Conservation (phyloP, 2,113 vertebrate genomes). For the human (Homo sapiens) region DNA sequence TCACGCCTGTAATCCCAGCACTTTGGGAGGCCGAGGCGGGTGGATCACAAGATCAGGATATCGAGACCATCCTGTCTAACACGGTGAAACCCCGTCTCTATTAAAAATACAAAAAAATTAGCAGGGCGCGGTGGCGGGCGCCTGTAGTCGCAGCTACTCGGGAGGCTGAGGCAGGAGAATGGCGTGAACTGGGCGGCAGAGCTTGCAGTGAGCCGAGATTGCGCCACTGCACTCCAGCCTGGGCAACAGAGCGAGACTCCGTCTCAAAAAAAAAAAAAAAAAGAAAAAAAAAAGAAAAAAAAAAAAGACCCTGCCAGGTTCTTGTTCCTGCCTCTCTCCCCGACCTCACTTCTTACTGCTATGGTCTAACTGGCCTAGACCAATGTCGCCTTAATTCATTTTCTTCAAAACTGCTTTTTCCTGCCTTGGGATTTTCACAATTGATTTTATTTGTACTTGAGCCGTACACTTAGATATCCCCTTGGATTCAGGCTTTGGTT, state of each 20-base stretch:
- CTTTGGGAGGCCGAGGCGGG: no score
- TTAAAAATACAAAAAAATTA: no score
- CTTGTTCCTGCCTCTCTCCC: no score
- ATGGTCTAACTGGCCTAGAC: not conserved
- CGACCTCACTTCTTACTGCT: not conserved
- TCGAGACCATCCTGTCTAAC: no score
- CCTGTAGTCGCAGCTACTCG: no score
- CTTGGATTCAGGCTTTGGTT: not conserved
- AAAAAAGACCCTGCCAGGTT: not conserved
- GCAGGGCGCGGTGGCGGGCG: accelerated
- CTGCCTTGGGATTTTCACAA: not conserved
- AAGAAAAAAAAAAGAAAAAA: not conserved
- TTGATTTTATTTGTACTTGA: not conserved
- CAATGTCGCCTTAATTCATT: not conserved
- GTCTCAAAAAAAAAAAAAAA: no score
- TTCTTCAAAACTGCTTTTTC: not conserved
- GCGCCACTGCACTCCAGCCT: no score
- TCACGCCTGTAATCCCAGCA: no score
- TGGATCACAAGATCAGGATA: no score
- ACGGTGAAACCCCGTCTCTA: no score
- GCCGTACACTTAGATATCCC: not conserved
- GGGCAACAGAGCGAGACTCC: accelerated
- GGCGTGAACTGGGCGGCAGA: accelerated
- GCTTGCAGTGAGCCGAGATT: accelerated
- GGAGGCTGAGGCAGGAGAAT: no score